Evolutionary conservation across 1,140 invertebrate species (phyloP).

Genomic region (Platyscapa corneri): DNA sequence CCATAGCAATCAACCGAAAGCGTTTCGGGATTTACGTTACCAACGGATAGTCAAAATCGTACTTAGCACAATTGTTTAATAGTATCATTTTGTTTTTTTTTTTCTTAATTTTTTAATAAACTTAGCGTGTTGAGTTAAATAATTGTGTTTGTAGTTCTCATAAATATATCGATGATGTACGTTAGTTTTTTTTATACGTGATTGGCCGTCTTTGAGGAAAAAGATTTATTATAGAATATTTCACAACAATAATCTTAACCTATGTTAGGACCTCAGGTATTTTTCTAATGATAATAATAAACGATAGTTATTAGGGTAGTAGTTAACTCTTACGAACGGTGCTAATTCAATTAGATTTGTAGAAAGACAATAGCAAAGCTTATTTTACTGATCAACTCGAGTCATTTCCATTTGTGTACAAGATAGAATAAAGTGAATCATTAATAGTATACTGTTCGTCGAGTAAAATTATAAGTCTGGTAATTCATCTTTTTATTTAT

Average conservation of each 20-base stretch:
- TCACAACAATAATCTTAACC: background rate
- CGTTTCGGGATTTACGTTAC: conserved; percentile 11
- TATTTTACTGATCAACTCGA: background rate
- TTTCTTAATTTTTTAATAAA: background rate
- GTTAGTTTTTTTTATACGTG: background rate
- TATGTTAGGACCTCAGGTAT: conserved; percentile 5
- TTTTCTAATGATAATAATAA: conserved; percentile 27
- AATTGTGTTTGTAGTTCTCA: background rate
- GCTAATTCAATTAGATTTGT: conserved; percentile 32
- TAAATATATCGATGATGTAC: background rate
- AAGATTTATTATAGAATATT: background rate
- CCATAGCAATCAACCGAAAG: background rate
- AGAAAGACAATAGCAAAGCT: background rate
- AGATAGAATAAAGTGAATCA: background rate
- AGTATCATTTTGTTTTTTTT: background rate
- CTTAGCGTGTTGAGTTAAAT: background rate
- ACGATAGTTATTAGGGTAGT: background rate
- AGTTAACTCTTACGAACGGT: conserved; percentile 28
- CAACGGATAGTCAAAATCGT: conserved; percentile 35
- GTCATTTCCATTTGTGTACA: background rate
- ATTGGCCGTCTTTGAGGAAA: background rate
- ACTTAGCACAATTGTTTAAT: conserved; percentile 26
- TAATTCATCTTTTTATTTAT: background rate
- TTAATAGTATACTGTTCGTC: background rate
- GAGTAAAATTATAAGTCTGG: background rate